These are phyloP conservation scores for Sebastes melanostomus DNA, from an alignment of 2,797 vertebrate genomes.

Conservation along the genomic window DNA sequence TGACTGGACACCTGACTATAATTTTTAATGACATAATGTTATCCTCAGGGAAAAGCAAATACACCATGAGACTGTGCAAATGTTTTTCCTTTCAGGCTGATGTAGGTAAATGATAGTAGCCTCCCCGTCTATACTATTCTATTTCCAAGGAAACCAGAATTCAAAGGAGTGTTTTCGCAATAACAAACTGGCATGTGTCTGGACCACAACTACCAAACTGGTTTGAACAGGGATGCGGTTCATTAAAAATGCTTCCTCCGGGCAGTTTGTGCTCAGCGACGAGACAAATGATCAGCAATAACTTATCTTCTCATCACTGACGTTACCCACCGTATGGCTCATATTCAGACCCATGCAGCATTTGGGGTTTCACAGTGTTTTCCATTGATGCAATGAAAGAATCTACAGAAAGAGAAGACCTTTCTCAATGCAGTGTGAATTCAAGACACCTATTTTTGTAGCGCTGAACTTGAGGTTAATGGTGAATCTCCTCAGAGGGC, in stretches of 20 bases:
- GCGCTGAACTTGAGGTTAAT: constrained; percentile 17
- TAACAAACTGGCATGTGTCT: constrained; percentile 24
- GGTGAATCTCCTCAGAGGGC: constrained; percentile 14
- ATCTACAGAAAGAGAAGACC: neutral
- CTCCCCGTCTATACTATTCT: constrained; percentile 6
- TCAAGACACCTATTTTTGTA: constrained; percentile 1
- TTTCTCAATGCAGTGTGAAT: neutral
- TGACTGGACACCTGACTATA: neutral
- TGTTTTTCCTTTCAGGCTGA: neutral
- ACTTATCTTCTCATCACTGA: constrained; percentile 12
- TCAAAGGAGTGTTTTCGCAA: constrained; percentile 44
- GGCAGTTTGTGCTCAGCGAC: constrained; percentile 15
- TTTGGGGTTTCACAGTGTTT: neutral
- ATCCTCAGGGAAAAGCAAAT: constrained; percentile 2
- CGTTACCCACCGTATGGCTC: constrained; percentile 6
- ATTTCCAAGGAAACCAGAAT: constrained; percentile 9
- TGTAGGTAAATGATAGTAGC: neutral
- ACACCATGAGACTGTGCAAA: neutral
- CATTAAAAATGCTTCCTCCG: constrained; percentile 16
- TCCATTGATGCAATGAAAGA: neutral
- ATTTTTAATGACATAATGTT: neutral
- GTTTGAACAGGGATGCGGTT: constrained; percentile 36
- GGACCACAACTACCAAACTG: constrained; percentile 39
- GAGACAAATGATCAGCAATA: constrained; percentile 1
- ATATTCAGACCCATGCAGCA: neutral